Conservation (phyloP, 1,140 invertebrate genomes). For the Drosophila sproati region DNA sequence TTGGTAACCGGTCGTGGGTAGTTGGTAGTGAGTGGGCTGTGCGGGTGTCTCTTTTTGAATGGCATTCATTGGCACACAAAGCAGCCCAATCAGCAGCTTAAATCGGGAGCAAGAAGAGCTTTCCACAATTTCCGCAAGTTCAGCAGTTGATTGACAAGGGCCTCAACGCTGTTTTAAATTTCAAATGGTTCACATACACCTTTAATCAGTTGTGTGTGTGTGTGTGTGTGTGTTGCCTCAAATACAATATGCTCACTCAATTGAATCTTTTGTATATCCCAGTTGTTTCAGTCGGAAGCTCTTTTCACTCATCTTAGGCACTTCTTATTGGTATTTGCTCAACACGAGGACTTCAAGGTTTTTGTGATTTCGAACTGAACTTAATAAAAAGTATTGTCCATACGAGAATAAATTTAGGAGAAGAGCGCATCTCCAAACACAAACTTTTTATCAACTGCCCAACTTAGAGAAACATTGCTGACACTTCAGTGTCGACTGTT, state of each 20-base stretch:
- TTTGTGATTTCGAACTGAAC: neutral
- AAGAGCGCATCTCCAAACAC: constrained; percentile 19
- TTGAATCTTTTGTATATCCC: constrained; percentile 62
- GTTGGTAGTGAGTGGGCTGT: neutral
- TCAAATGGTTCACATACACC: constrained; percentile 54
- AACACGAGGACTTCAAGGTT: constrained; percentile 29
- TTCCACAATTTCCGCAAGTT: constrained; percentile 75
- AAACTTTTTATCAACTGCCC: constrained; percentile 55
- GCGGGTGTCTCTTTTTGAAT: constrained; percentile 17
- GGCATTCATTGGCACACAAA: constrained; percentile 54
- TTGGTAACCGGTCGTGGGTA: neutral
- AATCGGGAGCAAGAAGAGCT: constrained; percentile 64
- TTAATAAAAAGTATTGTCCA: neutral
- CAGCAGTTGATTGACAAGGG: constrained; percentile 60
- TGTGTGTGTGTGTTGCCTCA: constrained; percentile 20
- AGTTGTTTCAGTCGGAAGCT: neutral
- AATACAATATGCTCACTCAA: constrained; percentile 72
- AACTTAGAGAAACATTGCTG: constrained; percentile 42
- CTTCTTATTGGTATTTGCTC: constrained; percentile 72
- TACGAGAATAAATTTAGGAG: neutral
- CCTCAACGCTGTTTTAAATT: constrained; percentile 66
- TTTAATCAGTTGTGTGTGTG: constrained; percentile 62
- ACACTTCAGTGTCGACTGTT: constrained; percentile 51
- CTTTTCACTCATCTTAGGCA: constrained; percentile 57
- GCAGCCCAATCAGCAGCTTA: constrained; percentile 67